Conservation (phyloP, 2,888 invertebrate genomes). For the Synanthedon andrenaeformis region DNA sequence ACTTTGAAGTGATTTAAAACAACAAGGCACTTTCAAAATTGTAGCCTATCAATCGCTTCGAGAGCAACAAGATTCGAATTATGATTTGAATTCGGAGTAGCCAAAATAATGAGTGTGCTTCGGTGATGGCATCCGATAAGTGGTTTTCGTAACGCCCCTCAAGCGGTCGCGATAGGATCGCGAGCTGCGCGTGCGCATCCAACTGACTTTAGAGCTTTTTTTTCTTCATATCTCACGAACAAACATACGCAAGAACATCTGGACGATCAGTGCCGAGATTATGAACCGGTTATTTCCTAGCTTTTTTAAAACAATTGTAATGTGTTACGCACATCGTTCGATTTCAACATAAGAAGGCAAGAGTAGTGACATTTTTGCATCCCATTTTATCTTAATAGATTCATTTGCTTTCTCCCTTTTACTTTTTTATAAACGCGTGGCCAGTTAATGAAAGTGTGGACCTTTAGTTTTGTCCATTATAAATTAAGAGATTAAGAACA, state of each 20-base stretch:
- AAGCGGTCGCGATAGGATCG: slow-evolving; percentile 48
- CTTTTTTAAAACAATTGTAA: slow-evolving; percentile 21
- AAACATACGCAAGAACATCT: slow-evolving; percentile 39
- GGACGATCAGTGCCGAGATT: slow-evolving; percentile 31
- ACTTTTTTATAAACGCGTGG: no score
- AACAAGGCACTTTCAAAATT: slow-evolving; percentile 12
- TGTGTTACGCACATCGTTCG: slow-evolving; percentile 22
- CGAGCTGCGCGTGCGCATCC: slow-evolving; percentile 37
- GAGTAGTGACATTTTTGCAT: no score
- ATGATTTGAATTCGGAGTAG: slow-evolving; percentile 51
- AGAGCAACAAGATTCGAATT: slow-evolving; percentile 20
- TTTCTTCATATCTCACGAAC: slow-evolving; percentile 31
- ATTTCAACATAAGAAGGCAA: slow-evolving; percentile 3
- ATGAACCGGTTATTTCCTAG: slow-evolving; percentile 32
- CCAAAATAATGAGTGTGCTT: slow-evolving; percentile 54
- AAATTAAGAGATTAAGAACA: no score
- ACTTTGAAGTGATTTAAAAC: neutral
- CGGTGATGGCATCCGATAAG: slow-evolving; percentile 59
- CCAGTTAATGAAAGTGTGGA: no score
- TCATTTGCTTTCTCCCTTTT: no score
- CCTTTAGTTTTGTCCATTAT: no score
- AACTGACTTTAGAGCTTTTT: slow-evolving; percentile 7
- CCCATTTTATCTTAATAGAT: no score
- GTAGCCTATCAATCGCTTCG: slow-evolving; percentile 15
- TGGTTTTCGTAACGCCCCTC: slow-evolving; percentile 66